A percentile compares a stretch with the other conserved stretches of the same genome.
Conservation (phyloP, 2,113 vertebrate species). For the Seriola aureovittata region DNA sequence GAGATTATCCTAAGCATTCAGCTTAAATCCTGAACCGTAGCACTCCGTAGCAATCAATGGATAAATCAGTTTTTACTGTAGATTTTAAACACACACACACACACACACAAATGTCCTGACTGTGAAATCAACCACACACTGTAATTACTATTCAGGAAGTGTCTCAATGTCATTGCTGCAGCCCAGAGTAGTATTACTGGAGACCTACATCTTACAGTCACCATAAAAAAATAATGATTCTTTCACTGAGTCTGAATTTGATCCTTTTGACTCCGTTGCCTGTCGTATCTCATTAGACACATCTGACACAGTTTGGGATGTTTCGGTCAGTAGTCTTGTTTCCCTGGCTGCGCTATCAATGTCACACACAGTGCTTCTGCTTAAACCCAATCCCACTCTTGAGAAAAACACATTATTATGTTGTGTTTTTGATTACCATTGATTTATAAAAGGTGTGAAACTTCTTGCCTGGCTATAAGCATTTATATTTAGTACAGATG, state of each 20-base stretch:
- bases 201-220: slow-evolving; percentile 71
- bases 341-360: slow-evolving; percentile 22
- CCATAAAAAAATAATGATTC: slow-evolving; percentile 70
- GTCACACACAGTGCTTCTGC: slow-evolving; percentile 15
- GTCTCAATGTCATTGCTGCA: slow-evolving; percentile 60
- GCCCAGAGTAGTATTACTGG: slow-evolving; percentile 51
- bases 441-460: neutral
- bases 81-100: slow-evolving; percentile 14
- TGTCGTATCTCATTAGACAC: slow-evolving; percentile 44
- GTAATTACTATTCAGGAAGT: slow-evolving; percentile 70
- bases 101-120: slow-evolving; percentile 18
- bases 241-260: slow-evolving; percentile 56
- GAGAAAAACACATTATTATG: neutral
- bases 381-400: slow-evolving; percentile 13
- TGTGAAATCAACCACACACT: slow-evolving; percentile 47
- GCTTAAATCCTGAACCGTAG: slow-evolving; percentile 49
- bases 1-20: slow-evolving; percentile 74
- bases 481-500: slow-evolving; percentile 23
- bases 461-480: neutral
- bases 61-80: slow-evolving; percentile 38
- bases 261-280: slow-evolving; percentile 54
- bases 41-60: slow-evolving; percentile 37
- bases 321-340: slow-evolving; percentile 39
- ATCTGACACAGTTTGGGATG: slow-evolving; percentile 37
- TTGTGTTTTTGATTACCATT: neutral